Percentiles rank a stretch among this genome's conserved stretches.
These are phyloP conservation scores for Trissolcus japonicus DNA, from an alignment of 2,888 invertebrate species.

Conservation along the genomic window DNA sequence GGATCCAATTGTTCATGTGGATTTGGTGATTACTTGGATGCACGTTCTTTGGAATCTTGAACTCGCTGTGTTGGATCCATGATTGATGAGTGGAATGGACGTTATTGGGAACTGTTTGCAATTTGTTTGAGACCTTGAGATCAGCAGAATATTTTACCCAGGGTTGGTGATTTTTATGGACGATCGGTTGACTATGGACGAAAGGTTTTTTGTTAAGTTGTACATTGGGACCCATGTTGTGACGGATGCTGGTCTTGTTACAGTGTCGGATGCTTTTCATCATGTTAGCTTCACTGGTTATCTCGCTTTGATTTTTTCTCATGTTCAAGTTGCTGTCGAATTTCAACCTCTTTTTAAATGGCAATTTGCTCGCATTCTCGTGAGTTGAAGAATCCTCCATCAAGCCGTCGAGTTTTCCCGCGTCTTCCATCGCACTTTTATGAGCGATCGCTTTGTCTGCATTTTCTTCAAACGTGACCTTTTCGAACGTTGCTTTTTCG, in stretches of 20 bases:
- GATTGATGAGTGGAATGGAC: conserved; percentile 1
- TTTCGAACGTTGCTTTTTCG: not conserved
- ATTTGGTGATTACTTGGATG: not conserved
- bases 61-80: not conserved
- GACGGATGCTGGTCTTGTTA: conserved; percentile 2
- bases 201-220: not conserved
- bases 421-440: not conserved
- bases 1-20: not conserved
- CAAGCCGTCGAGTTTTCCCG: not conserved
- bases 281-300: not conserved
- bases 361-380: conserved; percentile 66
- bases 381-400: not conserved
- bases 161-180: not conserved
- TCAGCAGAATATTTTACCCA: not conserved
- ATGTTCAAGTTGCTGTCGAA: not conserved
- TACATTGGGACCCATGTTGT: not conserved
- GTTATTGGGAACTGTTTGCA: not conserved
- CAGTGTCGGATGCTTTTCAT: not conserved
- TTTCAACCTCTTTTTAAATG: conserved; percentile 71
- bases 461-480: not conserved
- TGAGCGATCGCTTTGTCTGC: not conserved
- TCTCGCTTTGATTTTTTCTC: not conserved
- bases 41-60: not conserved
- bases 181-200: conserved; percentile 6
- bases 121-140: not conserved